phyloP scores from a whole-genome alignment of 2,113 vertebrate species.

The Circaetus gallicus region DNA sequence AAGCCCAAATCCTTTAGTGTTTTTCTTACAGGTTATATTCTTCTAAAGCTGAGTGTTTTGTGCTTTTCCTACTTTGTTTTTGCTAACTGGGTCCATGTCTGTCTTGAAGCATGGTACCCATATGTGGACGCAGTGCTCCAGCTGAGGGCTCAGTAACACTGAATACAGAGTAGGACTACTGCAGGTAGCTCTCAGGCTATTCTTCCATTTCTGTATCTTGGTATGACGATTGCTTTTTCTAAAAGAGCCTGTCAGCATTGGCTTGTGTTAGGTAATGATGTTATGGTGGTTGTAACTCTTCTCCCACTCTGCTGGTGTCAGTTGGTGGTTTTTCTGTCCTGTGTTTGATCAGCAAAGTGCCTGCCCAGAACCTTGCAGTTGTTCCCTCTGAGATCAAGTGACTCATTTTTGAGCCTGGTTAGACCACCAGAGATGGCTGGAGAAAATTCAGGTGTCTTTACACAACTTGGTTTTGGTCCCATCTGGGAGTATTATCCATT shows the following conservation, averaged over 20 bases:
- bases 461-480: neutral
- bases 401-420: neutral
- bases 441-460: neutral
- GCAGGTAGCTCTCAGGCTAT: fast-evolving
- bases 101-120: neutral
- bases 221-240: neutral
- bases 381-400: neutral
- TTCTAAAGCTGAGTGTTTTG: neutral
- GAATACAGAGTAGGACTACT: neutral
- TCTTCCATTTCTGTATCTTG: neutral
- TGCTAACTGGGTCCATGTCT: neutral
- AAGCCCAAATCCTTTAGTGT: neutral
- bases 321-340: neutral
- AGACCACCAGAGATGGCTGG: neutral
- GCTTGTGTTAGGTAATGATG: neutral
- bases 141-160: neutral
- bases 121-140: neutral
- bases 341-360: neutral
- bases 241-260: neutral
- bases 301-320: neutral
- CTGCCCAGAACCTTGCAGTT: neutral
- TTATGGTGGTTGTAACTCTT: neutral
- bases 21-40: neutral
- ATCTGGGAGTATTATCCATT: neutral
- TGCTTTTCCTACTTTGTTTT: neutral